Evolutionary conservation across 2,888 invertebrate genomes (phyloP).

Genomic region (Xestia rhomboidea): DNA sequence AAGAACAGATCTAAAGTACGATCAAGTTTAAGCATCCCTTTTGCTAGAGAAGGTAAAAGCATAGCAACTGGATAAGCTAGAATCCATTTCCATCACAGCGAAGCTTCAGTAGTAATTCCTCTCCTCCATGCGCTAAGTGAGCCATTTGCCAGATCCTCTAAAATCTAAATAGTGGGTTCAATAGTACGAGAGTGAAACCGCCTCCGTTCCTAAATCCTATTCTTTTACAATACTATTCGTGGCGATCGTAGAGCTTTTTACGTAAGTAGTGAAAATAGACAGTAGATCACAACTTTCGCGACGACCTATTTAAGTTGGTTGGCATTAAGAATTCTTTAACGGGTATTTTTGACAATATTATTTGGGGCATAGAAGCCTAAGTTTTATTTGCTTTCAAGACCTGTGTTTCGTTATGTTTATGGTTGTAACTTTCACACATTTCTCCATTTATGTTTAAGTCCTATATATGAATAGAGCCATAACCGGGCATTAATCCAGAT

Average conservation of each 20-base stretch:
- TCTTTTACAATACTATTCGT: slow-evolving; percentile 19
- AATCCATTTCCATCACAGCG: neutral
- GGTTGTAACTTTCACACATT: neutral
- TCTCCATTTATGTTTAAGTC: neutral
- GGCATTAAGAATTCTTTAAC: neutral
- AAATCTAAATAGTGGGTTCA: slow-evolving; percentile 13
- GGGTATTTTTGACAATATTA: neutral
- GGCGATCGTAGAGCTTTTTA: slow-evolving; percentile 18
- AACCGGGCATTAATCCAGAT: too few relatives aligned
- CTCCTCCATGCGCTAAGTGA: slow-evolving; percentile 7
- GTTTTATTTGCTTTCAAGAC: neutral
- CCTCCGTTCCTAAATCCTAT: slow-evolving; percentile 25
- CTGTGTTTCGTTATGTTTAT: neutral
- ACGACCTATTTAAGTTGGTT: neutral
- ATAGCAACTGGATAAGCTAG: neutral
- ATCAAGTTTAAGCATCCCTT: neutral
- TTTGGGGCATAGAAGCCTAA: neutral
- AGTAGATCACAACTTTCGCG: slow-evolving; percentile 4
- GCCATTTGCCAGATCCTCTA: slow-evolving; percentile 11
- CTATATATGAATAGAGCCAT: neutral
- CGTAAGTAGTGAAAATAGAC: slow-evolving; percentile 23
- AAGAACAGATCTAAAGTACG: neutral
- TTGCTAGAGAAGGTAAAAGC: neutral
- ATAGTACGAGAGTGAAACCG: slow-evolving; percentile 14
- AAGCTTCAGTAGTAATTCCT: neutral